A percentile compares a stretch with the other conserved stretches of the same genome.
phyloP scores from a whole-genome alignment of 2,797 vertebrate genomes.

The Myotis pilosus region DNA sequence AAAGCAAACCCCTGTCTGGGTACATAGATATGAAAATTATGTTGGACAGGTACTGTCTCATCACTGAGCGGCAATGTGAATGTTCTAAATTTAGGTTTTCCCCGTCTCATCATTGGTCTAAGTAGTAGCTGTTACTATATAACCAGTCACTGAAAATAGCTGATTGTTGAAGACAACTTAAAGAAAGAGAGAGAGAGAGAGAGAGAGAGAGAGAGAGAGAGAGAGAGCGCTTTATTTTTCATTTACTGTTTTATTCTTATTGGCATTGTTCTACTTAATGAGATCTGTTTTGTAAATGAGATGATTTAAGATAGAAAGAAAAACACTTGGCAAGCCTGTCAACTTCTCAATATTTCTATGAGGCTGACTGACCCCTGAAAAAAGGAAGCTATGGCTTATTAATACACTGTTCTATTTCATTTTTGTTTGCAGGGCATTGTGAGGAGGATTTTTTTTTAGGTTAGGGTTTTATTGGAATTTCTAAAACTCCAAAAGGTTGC shows the following conservation, averaged over 20 bases:
- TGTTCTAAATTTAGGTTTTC: constrained; percentile 60
- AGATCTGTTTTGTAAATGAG: constrained; percentile 3
- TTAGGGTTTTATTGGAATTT: neutral
- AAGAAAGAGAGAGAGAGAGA: neutral
- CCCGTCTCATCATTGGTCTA: neutral
- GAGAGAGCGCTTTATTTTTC: neutral
- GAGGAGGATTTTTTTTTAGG: neutral
- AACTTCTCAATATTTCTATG: neutral
- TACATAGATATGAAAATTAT: constrained; percentile 56
- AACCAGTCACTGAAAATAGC: constrained; percentile 35
- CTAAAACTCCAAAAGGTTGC: neutral
- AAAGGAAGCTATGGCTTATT: neutral
- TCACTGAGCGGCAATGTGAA: constrained; percentile 11
- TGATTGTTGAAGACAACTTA: constrained; percentile 4
- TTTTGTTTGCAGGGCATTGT: neutral
- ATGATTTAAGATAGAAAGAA: constrained; percentile 9
- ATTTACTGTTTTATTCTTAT: neutral
- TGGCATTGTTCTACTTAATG: neutral
- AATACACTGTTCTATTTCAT: neutral
- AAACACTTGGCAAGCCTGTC: neutral
- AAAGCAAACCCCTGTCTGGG: neutral
- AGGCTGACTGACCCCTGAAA: neutral
- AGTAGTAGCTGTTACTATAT: neutral
- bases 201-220: neutral
- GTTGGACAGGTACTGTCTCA: constrained; percentile 40